A percentile compares a stretch with the other conserved stretches of the same genome.
These are phyloP conservation scores for Lapara coniferarum DNA, from an alignment of 2,888 invertebrate genomes.

Conservation along the genomic window DNA sequence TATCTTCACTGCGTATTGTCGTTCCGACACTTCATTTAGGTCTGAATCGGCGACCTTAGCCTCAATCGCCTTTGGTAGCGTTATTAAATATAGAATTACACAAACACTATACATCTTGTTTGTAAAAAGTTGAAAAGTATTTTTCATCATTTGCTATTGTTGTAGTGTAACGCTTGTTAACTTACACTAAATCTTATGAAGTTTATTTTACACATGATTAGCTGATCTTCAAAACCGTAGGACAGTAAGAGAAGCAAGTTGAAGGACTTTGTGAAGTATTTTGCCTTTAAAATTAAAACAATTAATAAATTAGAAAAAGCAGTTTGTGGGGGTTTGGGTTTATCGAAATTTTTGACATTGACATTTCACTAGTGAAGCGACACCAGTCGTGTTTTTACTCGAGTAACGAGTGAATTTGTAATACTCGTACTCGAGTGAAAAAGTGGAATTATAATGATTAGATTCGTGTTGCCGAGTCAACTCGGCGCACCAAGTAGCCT, in stretches of 20 bases:
- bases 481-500: too few relatives aligned
- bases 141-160: constrained; percentile 12
- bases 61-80: constrained; percentile 40
- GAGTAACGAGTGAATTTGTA: too few relatives aligned
- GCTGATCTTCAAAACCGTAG: background rate
- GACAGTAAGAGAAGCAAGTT: too few relatives aligned
- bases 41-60: constrained; percentile 65
- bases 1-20: constrained; percentile 82
- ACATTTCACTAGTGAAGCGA: too few relatives aligned
- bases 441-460: too few relatives aligned
- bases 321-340: background rate
- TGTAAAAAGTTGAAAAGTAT: constrained; percentile 4
- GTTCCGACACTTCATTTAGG: constrained; percentile 76
- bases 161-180: background rate
- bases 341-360: constrained; percentile 5
- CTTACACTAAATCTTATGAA: background rate
- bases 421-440: too few relatives aligned
- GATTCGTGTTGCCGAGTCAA: too few relatives aligned
- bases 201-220: background rate
- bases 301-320: background rate
- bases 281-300: background rate
- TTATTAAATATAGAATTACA: constrained; percentile 65
- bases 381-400: too few relatives aligned
- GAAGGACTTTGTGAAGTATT: background rate
- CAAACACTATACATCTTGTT: constrained; percentile 53